Percentiles rank a stretch among this genome's conserved stretches.
These are phyloP conservation scores for Orthochromis indermauri DNA, from an alignment of 2,113 vertebrate genomes.

Conservation along the genomic window DNA sequence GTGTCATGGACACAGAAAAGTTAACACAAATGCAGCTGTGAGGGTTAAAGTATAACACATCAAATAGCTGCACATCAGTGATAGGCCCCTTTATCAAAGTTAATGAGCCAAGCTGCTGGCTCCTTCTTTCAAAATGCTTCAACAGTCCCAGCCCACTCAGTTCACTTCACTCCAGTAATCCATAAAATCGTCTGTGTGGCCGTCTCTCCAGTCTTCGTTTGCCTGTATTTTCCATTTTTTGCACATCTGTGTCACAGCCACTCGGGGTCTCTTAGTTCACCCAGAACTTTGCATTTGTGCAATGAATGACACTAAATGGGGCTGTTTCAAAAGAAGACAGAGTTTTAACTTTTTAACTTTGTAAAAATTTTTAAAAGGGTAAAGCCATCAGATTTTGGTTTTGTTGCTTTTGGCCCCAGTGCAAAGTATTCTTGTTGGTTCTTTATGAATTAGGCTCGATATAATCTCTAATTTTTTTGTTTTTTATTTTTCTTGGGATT, in stretches of 20 bases:
- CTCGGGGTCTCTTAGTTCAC: background rate
- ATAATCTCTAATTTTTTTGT: background rate
- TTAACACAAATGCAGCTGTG: background rate
- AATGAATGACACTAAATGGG: background rate
- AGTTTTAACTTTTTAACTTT: background rate
- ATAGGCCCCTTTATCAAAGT: constrained; percentile 9
- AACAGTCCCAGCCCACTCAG: background rate
- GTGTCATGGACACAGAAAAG: background rate
- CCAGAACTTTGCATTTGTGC: constrained; percentile 11
- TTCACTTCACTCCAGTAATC: constrained; percentile 38
- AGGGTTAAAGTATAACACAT: background rate
- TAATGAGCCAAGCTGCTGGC: constrained; percentile 37
- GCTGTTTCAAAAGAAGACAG: background rate
- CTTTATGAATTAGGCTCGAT: background rate
- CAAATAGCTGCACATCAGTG: background rate
- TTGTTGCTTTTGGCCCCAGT: background rate
- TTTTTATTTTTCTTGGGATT: background rate
- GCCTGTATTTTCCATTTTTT: constrained; percentile 37
- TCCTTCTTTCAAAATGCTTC: constrained; percentile 13
- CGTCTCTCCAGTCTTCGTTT: constrained; percentile 2
- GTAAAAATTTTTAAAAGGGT: background rate
- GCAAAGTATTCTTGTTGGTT: background rate
- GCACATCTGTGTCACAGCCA: constrained; percentile 48
- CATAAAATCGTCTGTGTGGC: constrained; percentile 34
- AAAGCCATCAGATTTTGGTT: background rate